Percentiles rank a stretch among this genome's conserved stretches.
These are phyloP conservation scores for Grallaria varia DNA, from an alignment of 2,113 vertebrate genomes.

Conservation along the genomic window DNA sequence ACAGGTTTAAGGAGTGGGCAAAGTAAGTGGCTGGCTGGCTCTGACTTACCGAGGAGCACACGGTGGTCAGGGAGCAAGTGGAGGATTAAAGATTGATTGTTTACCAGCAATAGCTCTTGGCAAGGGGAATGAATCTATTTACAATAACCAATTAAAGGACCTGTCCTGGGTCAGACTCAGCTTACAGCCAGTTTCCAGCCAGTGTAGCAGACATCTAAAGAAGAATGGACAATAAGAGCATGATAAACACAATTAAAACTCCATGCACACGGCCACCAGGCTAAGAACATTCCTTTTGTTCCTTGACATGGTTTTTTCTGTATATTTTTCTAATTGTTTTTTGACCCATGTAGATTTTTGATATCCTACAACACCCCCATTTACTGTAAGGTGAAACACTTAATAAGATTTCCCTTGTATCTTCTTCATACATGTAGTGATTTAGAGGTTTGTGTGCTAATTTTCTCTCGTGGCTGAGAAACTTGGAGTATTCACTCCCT, in stretches of 20 bases:
- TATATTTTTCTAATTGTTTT: background rate
- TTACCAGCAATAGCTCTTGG: slow-evolving; percentile 34
- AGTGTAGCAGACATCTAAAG: background rate
- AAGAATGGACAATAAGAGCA: background rate
- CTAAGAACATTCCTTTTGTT: background rate
- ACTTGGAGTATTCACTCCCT: background rate
- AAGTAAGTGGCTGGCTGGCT: background rate
- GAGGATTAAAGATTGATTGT: background rate
- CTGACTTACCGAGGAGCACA: background rate
- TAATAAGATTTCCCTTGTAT: background rate
- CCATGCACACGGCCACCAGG: background rate
- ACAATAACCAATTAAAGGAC: slow-evolving; percentile 29
- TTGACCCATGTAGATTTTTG: background rate
- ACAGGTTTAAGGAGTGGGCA: background rate
- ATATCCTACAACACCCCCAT: background rate
- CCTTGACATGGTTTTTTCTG: background rate
- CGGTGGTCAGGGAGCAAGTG: background rate
- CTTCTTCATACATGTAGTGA: background rate
- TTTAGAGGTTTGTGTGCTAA: background rate
- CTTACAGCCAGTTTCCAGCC: background rate
- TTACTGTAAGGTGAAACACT: background rate
- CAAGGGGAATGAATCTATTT: slow-evolving; percentile 19
- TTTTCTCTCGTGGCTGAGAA: background rate
- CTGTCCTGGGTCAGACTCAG: background rate
- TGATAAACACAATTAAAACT: background rate